Base-by-base conservation (phyloP, 1,140 invertebrate genomes). In the Elymnias hypermnestra region DNA sequence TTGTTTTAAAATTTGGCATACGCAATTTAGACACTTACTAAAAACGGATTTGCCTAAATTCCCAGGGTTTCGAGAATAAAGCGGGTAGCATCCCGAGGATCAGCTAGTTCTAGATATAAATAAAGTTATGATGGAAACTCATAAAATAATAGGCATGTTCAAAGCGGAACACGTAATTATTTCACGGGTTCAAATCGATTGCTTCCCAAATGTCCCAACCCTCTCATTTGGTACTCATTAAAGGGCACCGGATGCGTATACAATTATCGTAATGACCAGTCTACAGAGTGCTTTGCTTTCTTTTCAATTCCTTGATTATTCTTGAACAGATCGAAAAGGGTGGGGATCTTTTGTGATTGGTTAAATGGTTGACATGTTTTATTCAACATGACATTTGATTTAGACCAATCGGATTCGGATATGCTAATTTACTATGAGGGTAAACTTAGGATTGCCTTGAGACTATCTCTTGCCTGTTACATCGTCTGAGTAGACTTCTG, bases 211-310 rank as follows among this genome's bases (percentile, higher is more conserved):
- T 36, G 35, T 53, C 60, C 9, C 38, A 42, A 67, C 63, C 66
- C 70, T 63, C 62, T 76, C 73, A 77, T 72, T 77, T 76, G 73
- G 73, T 76, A 63, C 60, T 70, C 58, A 76, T 76, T 76, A 76
- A 40, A n/a, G n/a, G 47, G 26, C 44, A 51, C 72, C 68, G 70
- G 73, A 76, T 70, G 70, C 64, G 48, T 59, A 64, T 54, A 65
- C 64, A 61, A 74, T 77, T 72, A 71, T 57, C 38, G 56, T 61
- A 60, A 63, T 62, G 57, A 60, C 66, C 69, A 65, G 46, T 45
- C 42, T 50, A 53, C 31, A 25, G 9, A 42, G 59, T 26, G 18
- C 56, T 56, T 46, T 37, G 26, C 45, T 62, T 58, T 63, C 59
- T 56, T 67, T 63, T 13, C 2, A 44, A 44, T 14, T 17, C 13